Conservation (phyloP, 2,113 vertebrate species). For the Saguinus midas region DNA sequence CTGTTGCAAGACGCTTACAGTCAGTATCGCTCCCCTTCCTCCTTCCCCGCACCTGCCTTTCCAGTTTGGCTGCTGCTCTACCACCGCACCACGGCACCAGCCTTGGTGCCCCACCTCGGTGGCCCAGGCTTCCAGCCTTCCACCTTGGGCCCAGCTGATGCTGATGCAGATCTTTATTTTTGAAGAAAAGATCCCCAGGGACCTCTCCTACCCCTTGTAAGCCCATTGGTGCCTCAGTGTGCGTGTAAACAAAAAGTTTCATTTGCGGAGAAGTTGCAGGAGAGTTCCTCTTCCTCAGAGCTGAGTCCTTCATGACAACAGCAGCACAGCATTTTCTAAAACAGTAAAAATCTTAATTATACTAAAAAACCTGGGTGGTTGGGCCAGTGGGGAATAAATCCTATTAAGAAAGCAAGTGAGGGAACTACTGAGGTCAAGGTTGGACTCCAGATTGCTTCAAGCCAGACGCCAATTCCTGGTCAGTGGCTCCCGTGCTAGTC, state of each 20-base stretch:
- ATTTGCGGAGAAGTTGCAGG: background rate
- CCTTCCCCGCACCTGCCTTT: background rate
- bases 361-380: background rate
- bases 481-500: background rate
- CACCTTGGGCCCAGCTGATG: background rate
- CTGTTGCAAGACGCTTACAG: background rate
- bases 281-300: background rate
- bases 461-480: background rate
- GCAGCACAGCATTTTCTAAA: background rate
- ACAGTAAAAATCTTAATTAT: background rate
- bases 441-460: background rate
- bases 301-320: background rate
- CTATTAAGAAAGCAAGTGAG: background rate
- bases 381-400: background rate
- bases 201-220: background rate
- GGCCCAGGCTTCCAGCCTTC: background rate
- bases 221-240: background rate
- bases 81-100: background rate
- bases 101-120: background rate
- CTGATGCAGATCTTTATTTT: background rate
- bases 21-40: no score
- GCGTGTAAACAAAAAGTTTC: background rate
- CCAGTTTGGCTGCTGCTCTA: background rate
- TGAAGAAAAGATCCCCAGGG: background rate
- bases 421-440: background rate